Base-by-base conservation (phyloP, 2,113 vertebrate species). In the Globicephala melas region DNA sequence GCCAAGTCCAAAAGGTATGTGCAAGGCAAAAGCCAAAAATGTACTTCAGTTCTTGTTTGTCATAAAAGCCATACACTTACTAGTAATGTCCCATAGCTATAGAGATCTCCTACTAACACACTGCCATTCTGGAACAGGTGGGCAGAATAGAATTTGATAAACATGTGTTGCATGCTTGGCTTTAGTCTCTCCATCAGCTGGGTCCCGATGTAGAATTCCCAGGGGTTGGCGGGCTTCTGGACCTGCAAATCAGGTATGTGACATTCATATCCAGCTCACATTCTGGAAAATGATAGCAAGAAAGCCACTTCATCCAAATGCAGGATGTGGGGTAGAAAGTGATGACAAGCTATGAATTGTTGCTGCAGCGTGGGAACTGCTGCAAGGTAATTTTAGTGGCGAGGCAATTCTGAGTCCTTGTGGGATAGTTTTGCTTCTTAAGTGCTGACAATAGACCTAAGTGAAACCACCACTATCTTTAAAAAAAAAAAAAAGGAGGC, bases 141-240 rank as follows among this genome's bases (percentile, higher is more conserved):
- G 55, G 99, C 99, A 0, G 99, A 99, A 87, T 98, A 98, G 17
- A 99, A 97, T 80, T 93, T 98, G 98, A 98, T 98, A 97, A 98
- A 99, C 31, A 99, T 99, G 60, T 98, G 99, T 1, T 26, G 98
- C 3, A 98, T 0, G 0, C 41, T 83, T 10, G 99, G 99, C 53
- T 91, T 73, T 26, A 99, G 98, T 36, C 99, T 99, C 6, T 98
- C 97, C 74, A 98, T 98, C 96, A 99, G 98, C 96, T 99, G 99
- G 0, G 98, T 98, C 90, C 99, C 98, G 63, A 99, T 99, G 97
- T 99, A 99, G 90, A 99, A 99, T 98, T 99, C 99, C 99, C 99
- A 99, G 5, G 99, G 99, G 94, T 98, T 99, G 79, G 99, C 99
- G 3, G 99, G 99, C 83, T 99, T 99, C 98, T 99, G 99, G 13